Base-by-base conservation (phyloP, 2,797 vertebrate genomes). In the Chelonia mydas region DNA sequence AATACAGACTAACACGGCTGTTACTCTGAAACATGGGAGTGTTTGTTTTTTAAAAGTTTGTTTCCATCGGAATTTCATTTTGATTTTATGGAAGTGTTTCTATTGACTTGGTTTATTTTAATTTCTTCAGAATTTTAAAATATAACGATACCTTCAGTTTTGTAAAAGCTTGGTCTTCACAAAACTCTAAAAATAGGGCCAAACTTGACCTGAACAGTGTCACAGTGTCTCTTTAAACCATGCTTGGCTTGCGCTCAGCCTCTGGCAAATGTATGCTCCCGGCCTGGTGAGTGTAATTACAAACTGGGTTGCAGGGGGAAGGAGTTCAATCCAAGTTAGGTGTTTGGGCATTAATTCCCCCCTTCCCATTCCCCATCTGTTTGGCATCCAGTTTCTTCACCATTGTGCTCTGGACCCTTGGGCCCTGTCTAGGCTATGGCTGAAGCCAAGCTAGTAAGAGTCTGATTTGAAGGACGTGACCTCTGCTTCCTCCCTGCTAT, bases 361-460 rank as follows among this genome's bases (percentile, higher is more conserved):
- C 72, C 37, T 21, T 19, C 37, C 68, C 65, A 68, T 21, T 37
- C 72, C 55, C 77, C 19, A 6, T 49, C 37, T 33, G 0, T 7
- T 1, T 1, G 53, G 49, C n/a, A 5, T 88, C 74, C 50, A 28
- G 79, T 45, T 81, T 74, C 49, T 28, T 13, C n/a, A 0, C 33
- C 33, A 0, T 68, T 55, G 1, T 0, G 0, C 72, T 82, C 53
- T 2, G 33, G n/a, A 0, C 53, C 61, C 68, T 59, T 47, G 54
- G 4, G 53, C 54, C 5, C 0, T 0, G 17, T 11, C 50, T 6
- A 47, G 1, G 45, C 80, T 61, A 0, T 7, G 27, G 16, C n/a
- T 11, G 2, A 49, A 33, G 68, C 1, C 57, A 55, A 49, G 4
- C 7, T 31, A n/a, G 31, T 12, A 27, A 12, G 3, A 3, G 1